Base-by-base conservation (phyloP, 2,113 vertebrate species). In the Henicopernis longicauda region DNA sequence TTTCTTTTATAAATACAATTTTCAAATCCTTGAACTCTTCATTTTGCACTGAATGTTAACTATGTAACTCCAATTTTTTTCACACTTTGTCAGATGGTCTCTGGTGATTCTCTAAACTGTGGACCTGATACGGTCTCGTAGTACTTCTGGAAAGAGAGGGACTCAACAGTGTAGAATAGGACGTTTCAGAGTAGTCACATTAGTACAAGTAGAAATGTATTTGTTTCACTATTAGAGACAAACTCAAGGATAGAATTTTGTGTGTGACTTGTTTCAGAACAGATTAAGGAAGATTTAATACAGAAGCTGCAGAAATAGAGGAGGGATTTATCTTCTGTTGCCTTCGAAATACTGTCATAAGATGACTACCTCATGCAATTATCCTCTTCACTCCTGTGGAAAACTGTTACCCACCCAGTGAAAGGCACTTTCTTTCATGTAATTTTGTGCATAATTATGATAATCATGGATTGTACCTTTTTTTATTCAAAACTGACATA, bases 361-460 rank as follows among this genome's bases (percentile, higher is more conserved):
- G 65, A 88, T 96, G 86, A 91, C 57, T 71, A 57, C 61, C 40
- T 96, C 55, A 22, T 84, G 25, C 52, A 95, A 59, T 94, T 95
- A 93, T 57, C 25, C 26, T 79, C 77, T 78, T 89, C 44, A 7
- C 29, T 93, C 23, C 72, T 82, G 23, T 89, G 61, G 38, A 89
- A 96, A 44, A 72, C 65, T 79, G 55, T 67, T 95, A 85, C 44
- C 34, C 34, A 54, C 34, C 40, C 73, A 61, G 54, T 52, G 49
- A 94, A 96, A 91, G 21, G 58, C 61, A 57, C 36, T 69, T 96
- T 78, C 25, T 82, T 40, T 61, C 54, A 40, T 62, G 63, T 62
- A 38, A n/a, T 94, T 95, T 92, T 83, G 20, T 91, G 45, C 61
- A n/a, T 91, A 91, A 90, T 96, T 94, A 93, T 72, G 61, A 36